Conservation (phyloP, 2,797 vertebrate species). For the Loriculus beryllinus region DNA sequence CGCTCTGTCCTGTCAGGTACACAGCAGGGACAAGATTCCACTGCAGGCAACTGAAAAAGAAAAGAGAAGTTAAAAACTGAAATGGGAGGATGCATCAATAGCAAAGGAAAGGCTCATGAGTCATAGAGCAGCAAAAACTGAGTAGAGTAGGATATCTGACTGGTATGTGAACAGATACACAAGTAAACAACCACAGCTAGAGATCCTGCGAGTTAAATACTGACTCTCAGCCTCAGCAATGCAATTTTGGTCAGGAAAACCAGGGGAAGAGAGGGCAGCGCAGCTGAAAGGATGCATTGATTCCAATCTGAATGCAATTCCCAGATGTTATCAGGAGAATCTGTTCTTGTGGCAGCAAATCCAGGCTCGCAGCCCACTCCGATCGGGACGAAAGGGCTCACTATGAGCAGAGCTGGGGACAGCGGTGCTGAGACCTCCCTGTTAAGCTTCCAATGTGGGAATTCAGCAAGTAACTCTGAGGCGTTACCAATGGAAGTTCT, state of each 20-base stretch:
- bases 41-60: conserved; percentile 6
- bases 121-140: not conserved
- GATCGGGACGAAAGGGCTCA: rapidly evolving
- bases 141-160: not conserved
- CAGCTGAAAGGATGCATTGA: not conserved
- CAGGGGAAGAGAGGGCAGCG: not conserved
- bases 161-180: not conserved
- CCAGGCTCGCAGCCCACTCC: rapidly evolving
- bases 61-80: not conserved
- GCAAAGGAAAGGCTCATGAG: not conserved
- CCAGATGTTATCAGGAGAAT: rapidly evolving
- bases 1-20: not conserved
- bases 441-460: not conserved
- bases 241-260: not conserved
- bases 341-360: not conserved
- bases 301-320: not conserved
- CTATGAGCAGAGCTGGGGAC: not conserved
- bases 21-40: not conserved
- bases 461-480: not conserved
- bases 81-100: not conserved
- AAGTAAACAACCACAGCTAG: not conserved
- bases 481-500: not conserved
- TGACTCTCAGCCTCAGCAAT: not conserved
- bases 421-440: not conserved
- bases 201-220: not conserved